Evolutionary conservation across 1,140 invertebrate species (phyloP), one percentile per base, ranked within the genome.

Genomic region (Hesperophylax magnus): DNA sequence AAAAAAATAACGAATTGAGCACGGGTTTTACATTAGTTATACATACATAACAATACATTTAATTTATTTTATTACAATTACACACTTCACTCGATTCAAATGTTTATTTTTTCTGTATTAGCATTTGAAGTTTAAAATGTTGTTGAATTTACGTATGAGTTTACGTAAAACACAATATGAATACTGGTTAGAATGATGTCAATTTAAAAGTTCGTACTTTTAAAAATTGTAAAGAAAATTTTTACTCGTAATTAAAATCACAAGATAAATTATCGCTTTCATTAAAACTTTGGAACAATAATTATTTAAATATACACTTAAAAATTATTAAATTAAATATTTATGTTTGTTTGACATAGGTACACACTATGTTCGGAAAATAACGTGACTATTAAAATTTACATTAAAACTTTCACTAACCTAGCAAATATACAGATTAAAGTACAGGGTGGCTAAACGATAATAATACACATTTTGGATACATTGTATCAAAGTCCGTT

Each of bases 241-340:
- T 24, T 52, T 15, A 17, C 11, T 75, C n/a, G 71, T 61, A n/a
- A 81, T 75, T 20, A 78, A 60, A 60, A 31, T 47, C 69, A 34
- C 58, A 82, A 77, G 72, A 27, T 56, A 52, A 53, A 79, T 27
- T 52, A 60, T 75, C 54, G 76, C 77, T 78, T 81, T 83, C 75
- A 65, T 83, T 80, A 74, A 81, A 81, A 83, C 82, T 83, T 83
- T 83, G 82, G 82, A 83, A 83, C 82, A 81, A 83, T 77, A 81
- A 83, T 77, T 78, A 78, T 83, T 83, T 76, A 69, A 83, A 83
- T 81, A 81, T 77, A 83, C 78, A 79, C 80, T 39, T 52, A 52
- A 67, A 65, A 67, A 65, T 78, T 61, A 77, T 65, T 77, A 71
- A 79, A 71, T 34, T 78, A 65, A 31, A 78, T 77, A 78, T 65